These are phyloP conservation scores for Dendrolimus houi DNA, from an alignment of 2,888 invertebrate species.

Conservation along the genomic window DNA sequence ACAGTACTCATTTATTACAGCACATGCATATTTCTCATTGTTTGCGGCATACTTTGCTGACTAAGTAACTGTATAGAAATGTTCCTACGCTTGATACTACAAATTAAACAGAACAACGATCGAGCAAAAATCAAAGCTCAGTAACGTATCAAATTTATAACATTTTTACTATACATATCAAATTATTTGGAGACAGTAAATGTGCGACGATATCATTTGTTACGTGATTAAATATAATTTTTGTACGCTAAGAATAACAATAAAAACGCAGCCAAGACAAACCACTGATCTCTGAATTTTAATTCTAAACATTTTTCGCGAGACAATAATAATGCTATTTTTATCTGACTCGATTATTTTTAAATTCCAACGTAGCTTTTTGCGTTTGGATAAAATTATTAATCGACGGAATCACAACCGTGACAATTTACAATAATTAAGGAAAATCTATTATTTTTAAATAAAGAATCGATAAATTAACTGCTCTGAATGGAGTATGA, in stretches of 20 bases:
- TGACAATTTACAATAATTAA: no score
- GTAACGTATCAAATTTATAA: slow-evolving; percentile 10
- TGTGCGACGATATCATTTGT: slow-evolving; percentile 22
- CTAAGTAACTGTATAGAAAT: slow-evolving; percentile 12
- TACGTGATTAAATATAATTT: slow-evolving; percentile 21
- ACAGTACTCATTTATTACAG: no score
- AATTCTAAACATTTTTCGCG: slow-evolving; percentile 26
- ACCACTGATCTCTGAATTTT: slow-evolving; percentile 19
- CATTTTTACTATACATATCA: slow-evolving; percentile 64
- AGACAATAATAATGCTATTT: slow-evolving; percentile 42
- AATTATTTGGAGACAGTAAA: slow-evolving; percentile 36
- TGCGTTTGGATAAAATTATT: no score
- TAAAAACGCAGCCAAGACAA: slow-evolving; percentile 11
- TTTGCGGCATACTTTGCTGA: background rate
- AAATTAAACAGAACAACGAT: slow-evolving; percentile 41
- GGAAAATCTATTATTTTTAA: no score
- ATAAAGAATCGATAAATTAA: no score
- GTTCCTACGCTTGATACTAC: slow-evolving; percentile 29
- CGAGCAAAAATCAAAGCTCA: slow-evolving; percentile 37
- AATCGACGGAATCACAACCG: no score
- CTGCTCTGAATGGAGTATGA: no score
- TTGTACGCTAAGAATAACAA: slow-evolving; percentile 24
- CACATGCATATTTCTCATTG: background rate
- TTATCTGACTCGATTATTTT: no score
- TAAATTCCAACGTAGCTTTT: no score